A percentile compares a stretch with the other conserved stretches of the same genome.
Conservation (phyloP, 2,888 invertebrate species). For the Willowsia nigromaculata region DNA sequence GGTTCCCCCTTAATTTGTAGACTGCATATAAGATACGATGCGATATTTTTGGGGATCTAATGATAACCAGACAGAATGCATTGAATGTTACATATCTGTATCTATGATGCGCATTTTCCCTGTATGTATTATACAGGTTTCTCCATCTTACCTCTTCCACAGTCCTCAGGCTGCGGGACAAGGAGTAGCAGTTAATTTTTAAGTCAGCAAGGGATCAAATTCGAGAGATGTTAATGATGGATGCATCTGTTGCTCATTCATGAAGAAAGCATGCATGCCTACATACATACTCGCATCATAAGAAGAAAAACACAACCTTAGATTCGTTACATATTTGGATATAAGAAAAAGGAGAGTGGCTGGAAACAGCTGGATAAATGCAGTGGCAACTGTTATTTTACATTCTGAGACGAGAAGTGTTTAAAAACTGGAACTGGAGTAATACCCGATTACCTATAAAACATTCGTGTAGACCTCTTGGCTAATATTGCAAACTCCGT, state of each 20-base stretch:
- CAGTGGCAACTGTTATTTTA: slow-evolving; percentile 48
- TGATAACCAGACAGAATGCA: neutral
- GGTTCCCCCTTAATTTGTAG: slow-evolving; percentile 6
- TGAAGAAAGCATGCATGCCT: neutral
- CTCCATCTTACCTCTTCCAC: neutral
- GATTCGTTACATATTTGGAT: neutral
- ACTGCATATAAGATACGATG: neutral
- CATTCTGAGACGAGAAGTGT: neutral
- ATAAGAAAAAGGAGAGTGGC: slow-evolving; percentile 38
- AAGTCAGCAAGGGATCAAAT: slow-evolving; percentile 35
- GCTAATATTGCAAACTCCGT: slow-evolving; percentile 10
- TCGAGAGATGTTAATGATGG: slow-evolving; percentile 15
- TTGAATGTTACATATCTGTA: neutral
- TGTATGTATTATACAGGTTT: neutral
- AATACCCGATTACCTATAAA: neutral
- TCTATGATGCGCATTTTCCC: too few species aligned
- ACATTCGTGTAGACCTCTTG: neutral
- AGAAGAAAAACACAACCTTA: neutral
- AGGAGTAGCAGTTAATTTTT: slow-evolving; percentile 46
- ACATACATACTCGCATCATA: neutral
- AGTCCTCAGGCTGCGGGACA: slow-evolving; percentile 19
- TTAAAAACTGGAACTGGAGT: slow-evolving; percentile 31
- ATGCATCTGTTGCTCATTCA: slow-evolving; percentile 61
- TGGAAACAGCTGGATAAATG: slow-evolving; percentile 47
- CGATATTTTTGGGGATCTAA: neutral